Evolutionary conservation across 2,113 vertebrate genomes (phyloP), one percentile per base, ranked within the genome.

Genomic region (Hemicordylus capensis): DNA sequence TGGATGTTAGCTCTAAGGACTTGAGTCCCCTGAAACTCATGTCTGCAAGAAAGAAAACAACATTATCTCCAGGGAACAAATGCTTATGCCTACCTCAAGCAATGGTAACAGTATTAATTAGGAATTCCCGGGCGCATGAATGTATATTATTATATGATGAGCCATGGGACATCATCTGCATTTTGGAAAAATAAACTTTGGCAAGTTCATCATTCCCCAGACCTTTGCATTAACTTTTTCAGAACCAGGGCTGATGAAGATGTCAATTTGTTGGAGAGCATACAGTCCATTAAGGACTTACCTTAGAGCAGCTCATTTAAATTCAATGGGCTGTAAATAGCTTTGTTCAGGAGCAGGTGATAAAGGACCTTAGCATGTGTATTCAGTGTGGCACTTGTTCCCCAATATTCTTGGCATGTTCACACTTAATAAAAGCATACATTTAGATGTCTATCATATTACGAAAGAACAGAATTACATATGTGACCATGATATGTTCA

Each of bases 251-350:
- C 89, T 78, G 31, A 83, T 86, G 89, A 84, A 90, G 85, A 61
- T 89, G 67, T 89, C 90, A 88, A 89, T 90, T 88, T 90, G 85
- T 76, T 88, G 85, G 83, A 85, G 90, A 92, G 87, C 92, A 92
- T 87, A 92, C 17, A 76, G 51, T 76, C 31, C 46, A 54, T 15
- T 54, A 19, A 37, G 20, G 8, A 58, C 14, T 44, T 44, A 26
- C 19, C 69, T 72, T 26, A 72, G 11, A 44, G 44, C 4, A 48
- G 26, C 11, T 48, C 44, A 4, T 74, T 74, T 74, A 11, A 74
- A 31, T 31, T 26, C 28, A 74, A 74, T 31, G 24, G 11, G 26
- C 44, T 74, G 46, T 48, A 28, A 51, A 48, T 31, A 74, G 44
- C 12, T 48, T 74, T 72, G 72, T 44, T 48, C 44, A 48, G 44